Conservation (phyloP, 2,888 invertebrate species). For the Nipponacmea schrenckii region DNA sequence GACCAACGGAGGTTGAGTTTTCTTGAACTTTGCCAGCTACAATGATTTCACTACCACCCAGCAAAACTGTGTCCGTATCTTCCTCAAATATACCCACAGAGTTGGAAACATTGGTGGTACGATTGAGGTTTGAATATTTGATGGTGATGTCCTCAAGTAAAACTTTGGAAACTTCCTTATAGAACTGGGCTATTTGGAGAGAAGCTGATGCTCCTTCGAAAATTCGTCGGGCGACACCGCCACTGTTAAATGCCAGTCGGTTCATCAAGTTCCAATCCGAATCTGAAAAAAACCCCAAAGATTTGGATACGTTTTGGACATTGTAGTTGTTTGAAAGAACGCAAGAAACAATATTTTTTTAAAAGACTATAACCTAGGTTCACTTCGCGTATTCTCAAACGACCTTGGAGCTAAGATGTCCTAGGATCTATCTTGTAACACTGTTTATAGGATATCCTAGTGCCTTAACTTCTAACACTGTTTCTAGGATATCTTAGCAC, state of each 20-base stretch:
- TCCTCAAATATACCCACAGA: constrained; percentile 43
- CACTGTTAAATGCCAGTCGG: constrained; percentile 72
- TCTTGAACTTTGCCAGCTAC: constrained; percentile 44
- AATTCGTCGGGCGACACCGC: constrained; percentile 79
- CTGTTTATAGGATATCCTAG: too few relatives aligned
- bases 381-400: too few relatives aligned
- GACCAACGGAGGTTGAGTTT: not conserved
- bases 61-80: constrained; percentile 43
- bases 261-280: constrained; percentile 50
- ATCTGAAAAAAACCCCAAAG: constrained; percentile 10
- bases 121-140: constrained; percentile 34
- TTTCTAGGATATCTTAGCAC: too few relatives aligned
- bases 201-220: constrained; percentile 80
- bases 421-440: too few relatives aligned
- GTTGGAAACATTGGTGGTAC: constrained; percentile 30
- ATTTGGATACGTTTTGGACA: too few relatives aligned
- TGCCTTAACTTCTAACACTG: too few relatives aligned
- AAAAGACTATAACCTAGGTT: too few relatives aligned
- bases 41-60: constrained; percentile 49
- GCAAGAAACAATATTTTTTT: too few relatives aligned
- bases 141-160: constrained; percentile 74
- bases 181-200: constrained; percentile 76
- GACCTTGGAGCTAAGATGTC: too few relatives aligned
- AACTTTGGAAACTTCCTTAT: constrained; percentile 77
- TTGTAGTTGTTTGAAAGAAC: too few relatives aligned